Percentiles rank a stretch among this genome's conserved stretches.
phyloP scores from a whole-genome alignment of 23 tunicate species.

The Corella eumyota region DNA sequence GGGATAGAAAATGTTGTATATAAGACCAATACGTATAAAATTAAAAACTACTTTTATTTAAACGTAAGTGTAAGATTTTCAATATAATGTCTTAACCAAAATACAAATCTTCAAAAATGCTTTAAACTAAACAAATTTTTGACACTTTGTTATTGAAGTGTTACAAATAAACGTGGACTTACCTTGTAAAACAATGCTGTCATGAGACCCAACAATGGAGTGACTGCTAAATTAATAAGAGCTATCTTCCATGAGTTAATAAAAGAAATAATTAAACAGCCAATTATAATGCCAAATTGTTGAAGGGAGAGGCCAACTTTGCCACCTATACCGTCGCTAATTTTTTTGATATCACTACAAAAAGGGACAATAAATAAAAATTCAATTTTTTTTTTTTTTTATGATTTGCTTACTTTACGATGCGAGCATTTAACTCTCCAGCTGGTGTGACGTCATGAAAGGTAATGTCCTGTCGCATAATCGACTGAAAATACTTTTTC shows the following conservation, averaged over 20 bases:
- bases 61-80: too few species aligned
- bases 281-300: conserved; percentile 6
- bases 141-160: too few species aligned
- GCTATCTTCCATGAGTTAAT: conserved; percentile 31
- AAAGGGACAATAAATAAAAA: too few species aligned
- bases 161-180: too few species aligned
- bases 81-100: too few species aligned
- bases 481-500: conserved; percentile 24
- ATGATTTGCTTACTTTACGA: conserved; percentile 42
- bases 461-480: conserved; percentile 59
- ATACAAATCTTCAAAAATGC: too few species aligned
- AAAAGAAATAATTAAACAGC: conserved; percentile 37
- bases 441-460: conserved; percentile 42
- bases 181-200: conserved; percentile 22
- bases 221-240: conserved; percentile 18
- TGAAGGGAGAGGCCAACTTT: conserved; percentile 29
- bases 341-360: conserved; percentile 35
- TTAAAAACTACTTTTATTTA: too few species aligned
- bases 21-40: background rate
- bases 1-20: background rate
- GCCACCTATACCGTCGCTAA: conserved; percentile 45
- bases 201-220: conserved; percentile 18
- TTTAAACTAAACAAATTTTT: too few species aligned
- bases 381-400: too few species aligned
- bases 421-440: conserved; percentile 57